phyloP scores from a whole-genome alignment of 2,797 vertebrate species.

The Melanotaenia parkinsoni region DNA sequence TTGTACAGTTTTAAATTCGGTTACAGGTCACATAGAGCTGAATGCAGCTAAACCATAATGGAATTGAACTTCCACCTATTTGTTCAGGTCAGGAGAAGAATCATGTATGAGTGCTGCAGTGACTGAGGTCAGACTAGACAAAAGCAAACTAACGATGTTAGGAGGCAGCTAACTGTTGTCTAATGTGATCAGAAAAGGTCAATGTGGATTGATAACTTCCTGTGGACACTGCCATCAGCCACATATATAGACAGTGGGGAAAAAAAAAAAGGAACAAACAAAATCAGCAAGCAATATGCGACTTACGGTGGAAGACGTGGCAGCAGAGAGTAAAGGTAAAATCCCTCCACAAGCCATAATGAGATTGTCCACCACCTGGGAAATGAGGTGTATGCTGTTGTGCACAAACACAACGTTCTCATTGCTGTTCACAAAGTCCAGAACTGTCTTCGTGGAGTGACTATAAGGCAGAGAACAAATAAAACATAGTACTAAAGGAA shows the following conservation, averaged over 20 bases:
- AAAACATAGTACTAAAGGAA: not conserved
- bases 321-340: conserved; percentile 95
- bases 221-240: conserved; percentile 33
- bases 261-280: not conserved
- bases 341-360: conserved; percentile 99
- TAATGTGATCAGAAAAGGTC: conserved; percentile 82
- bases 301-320: conserved; percentile 90
- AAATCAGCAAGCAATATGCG: not conserved
- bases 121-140: conserved; percentile 64
- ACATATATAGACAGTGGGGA: not conserved
- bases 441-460: conserved; percentile 96
- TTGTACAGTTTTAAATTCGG: conserved; percentile 35
- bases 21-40: conserved; percentile 24
- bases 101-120: conserved; percentile 44
- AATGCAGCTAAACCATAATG: conserved; percentile 46
- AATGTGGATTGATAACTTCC: conserved; percentile 73
- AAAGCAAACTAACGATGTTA: conserved; percentile 77
- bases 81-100: conserved; percentile 41
- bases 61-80: conserved; percentile 41
- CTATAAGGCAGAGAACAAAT: conserved; percentile 71
- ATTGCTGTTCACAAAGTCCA: conserved; percentile 99
- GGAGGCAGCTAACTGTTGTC: conserved; percentile 63
- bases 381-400: conserved; percentile 97
- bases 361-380: conserved; percentile 98
- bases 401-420: conserved; percentile 98